Conservation (phyloP, 2,888 invertebrate species). For the Lepidocyrtinus sp. region DNA sequence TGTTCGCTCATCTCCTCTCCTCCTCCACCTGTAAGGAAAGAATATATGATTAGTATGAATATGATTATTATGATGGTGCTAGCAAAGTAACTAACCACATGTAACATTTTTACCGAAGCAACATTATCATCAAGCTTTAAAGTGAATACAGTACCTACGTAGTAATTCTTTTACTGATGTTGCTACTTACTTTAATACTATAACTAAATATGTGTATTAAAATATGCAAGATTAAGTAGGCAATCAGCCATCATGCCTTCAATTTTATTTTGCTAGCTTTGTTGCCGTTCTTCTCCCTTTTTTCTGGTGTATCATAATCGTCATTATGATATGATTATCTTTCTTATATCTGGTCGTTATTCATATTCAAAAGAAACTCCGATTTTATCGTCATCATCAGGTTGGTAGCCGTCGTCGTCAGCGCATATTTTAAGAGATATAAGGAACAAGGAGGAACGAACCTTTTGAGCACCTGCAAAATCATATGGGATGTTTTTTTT, state of each 20-base stretch:
- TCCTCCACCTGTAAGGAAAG: constrained; percentile 37
- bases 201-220: neutral
- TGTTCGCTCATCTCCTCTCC: constrained; percentile 29
- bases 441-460: constrained; percentile 5
- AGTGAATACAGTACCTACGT: neutral
- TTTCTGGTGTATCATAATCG: neutral
- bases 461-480: constrained; percentile 15
- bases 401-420: neutral
- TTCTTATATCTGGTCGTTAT: neutral
- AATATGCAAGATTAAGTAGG: constrained; percentile 15
- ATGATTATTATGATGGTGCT: constrained; percentile 22
- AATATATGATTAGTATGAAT: neutral
- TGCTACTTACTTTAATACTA: too few relatives aligned
- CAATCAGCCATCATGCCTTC: too few relatives aligned
- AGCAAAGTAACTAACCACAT: constrained; percentile 36
- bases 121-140: constrained; percentile 11
- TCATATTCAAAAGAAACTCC: constrained; percentile 13
- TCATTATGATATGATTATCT: constrained; percentile 16
- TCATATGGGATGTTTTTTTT: constrained; percentile 19
- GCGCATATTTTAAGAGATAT: constrained; percentile 12
- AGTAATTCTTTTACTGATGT: too few relatives aligned
- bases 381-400: constrained; percentile 15
- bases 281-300: constrained; percentile 1
- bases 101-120: constrained; percentile 26
- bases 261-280: constrained; percentile 7